phyloP scores from a whole-genome alignment of 2,888 invertebrate species.

The Campoletis raptor region DNA sequence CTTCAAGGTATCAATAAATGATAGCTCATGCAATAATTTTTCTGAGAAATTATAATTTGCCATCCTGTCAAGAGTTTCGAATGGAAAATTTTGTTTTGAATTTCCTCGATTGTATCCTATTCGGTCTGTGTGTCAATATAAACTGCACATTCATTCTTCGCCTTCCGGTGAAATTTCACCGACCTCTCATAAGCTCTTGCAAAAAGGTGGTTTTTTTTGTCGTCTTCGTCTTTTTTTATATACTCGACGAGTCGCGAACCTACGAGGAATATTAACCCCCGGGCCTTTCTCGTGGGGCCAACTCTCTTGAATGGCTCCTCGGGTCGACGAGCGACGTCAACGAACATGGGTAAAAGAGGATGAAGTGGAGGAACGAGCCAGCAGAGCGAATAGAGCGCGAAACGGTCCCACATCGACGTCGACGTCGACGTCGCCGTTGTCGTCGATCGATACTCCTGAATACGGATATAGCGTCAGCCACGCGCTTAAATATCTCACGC shows the following conservation, averaged over 20 bases:
- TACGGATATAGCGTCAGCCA: conserved; percentile 53
- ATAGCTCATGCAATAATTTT: neutral
- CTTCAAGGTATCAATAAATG: neutral
- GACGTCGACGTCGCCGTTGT: conserved; percentile 38
- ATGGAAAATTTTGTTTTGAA: neutral
- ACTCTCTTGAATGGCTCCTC: conserved; percentile 68
- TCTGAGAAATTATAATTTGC: neutral
- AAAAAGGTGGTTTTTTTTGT: conserved; percentile 28
- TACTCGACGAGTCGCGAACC: conserved; percentile 69
- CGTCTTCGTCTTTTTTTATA: conserved; percentile 17
- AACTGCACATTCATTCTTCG: conserved; percentile 39
- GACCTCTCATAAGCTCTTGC: conserved; percentile 52
- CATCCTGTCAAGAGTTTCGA: neutral
- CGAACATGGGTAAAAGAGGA: conserved; percentile 49
- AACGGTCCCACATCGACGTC: conserved; percentile 55
- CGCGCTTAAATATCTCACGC: conserved; percentile 63
- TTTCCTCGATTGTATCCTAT: conserved; percentile 39
- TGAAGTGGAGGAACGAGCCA: conserved; percentile 53
- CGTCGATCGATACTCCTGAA: conserved; percentile 70
- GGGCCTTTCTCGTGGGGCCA: conserved; percentile 67
- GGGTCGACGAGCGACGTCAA: conserved; percentile 67
- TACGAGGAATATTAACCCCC: conserved; percentile 72
- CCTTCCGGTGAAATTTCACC: conserved; percentile 47
- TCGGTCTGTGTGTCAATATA: conserved; percentile 50
- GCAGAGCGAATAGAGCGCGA: conserved; percentile 59